Evolutionary conservation across 2,113 vertebrate species (phyloP).

Genomic region (Caretta caretta): DNA sequence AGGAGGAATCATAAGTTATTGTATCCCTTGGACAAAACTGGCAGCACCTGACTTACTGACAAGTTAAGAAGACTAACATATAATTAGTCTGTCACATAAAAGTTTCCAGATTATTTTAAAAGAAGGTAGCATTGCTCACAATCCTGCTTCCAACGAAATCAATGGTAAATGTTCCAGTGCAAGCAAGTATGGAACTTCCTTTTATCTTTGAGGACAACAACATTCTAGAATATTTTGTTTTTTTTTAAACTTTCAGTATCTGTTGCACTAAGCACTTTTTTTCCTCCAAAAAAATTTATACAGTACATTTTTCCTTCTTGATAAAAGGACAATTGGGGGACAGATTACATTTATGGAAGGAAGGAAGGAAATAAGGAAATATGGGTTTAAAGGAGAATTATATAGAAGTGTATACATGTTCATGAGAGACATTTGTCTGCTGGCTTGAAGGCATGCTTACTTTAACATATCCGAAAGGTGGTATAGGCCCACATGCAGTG

Average conservation of each 20-base stretch:
- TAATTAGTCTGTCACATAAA: background rate
- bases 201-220: background rate
- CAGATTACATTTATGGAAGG: background rate
- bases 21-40: background rate
- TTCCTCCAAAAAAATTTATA: background rate
- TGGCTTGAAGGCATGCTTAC: background rate
- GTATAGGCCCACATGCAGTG: background rate
- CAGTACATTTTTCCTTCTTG: background rate
- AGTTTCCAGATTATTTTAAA: conserved; percentile 23
- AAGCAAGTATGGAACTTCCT: conserved; percentile 1
- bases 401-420: background rate
- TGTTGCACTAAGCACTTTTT: background rate
- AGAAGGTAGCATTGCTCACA: background rate
- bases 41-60: background rate
- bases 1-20: conserved; percentile 7
- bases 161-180: background rate
- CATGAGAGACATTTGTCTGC: background rate
- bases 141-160: background rate
- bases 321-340: background rate
- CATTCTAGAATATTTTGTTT: background rate
- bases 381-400: background rate
- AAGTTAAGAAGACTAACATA: background rate
- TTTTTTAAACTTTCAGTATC: background rate
- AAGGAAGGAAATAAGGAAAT: background rate
- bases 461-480: background rate